Evolutionary conservation across 2,113 vertebrate genomes (phyloP).

Genomic region (Cyanistes caeruleus): DNA sequence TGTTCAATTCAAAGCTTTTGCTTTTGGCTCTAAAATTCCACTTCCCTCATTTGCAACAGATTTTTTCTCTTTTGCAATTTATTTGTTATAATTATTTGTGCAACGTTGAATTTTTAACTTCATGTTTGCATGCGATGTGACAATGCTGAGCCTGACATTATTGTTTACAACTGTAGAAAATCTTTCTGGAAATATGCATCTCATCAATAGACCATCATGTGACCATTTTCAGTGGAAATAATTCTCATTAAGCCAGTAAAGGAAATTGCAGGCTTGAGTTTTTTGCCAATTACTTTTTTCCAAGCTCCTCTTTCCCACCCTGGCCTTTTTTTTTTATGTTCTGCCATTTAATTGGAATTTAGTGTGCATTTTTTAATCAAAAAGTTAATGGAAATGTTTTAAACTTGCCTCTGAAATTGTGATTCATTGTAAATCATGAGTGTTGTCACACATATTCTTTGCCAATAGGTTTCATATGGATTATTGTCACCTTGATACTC

Average conservation of each 20-base stretch:
- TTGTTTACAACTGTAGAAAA: background rate
- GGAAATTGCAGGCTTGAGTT: background rate
- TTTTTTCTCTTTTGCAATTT: background rate
- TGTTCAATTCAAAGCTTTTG: background rate
- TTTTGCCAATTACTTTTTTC: background rate
- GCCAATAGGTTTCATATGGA: background rate
- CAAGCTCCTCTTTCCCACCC: background rate
- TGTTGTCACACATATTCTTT: background rate
- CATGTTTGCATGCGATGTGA: background rate
- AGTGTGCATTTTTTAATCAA: background rate
- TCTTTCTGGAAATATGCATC: background rate
- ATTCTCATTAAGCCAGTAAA: background rate
- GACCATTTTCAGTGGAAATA: background rate
- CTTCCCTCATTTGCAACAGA: background rate
- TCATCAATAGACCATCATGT: background rate
- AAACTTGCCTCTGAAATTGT: background rate
- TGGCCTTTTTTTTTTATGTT: background rate
- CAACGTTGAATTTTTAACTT: background rate
- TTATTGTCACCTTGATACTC: background rate
- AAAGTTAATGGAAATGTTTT: background rate
- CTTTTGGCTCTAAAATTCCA: background rate
- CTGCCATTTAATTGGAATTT: background rate
- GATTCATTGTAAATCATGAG: background rate
- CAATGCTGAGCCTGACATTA: background rate
- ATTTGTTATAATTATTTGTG: background rate